phyloP scores from a whole-genome alignment of 2,113 vertebrate genomes.

The Phalacrocorax aristotelis region DNA sequence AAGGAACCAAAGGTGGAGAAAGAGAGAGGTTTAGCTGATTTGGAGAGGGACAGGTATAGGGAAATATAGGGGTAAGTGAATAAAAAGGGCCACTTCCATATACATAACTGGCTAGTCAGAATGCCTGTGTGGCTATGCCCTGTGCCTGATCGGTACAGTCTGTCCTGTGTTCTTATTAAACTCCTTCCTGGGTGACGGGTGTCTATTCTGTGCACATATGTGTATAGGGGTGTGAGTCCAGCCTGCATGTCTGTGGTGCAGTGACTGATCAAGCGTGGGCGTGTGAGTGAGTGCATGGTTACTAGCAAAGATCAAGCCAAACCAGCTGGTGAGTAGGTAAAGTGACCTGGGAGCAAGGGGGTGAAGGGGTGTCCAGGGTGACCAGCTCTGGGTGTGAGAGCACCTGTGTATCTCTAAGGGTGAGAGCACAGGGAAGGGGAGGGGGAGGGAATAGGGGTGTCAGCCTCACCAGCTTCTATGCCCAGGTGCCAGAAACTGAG shows the following conservation, averaged over 20 bases:
- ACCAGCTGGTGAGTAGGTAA: not conserved
- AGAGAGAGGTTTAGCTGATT: not conserved
- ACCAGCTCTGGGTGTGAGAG: not conserved
- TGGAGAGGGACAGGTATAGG: not conserved
- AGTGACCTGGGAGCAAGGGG: not conserved
- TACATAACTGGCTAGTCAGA: not conserved
- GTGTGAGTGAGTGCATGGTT: not conserved
- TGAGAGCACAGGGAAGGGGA: not conserved
- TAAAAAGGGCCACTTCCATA: not conserved
- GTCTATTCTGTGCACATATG: not conserved
- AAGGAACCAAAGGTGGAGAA: not conserved
- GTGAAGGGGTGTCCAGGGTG: not conserved
- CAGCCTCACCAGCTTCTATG: not conserved
- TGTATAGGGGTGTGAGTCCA: not conserved
- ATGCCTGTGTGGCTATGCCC: not conserved
- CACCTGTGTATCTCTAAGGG: not conserved
- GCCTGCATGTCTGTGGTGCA: not conserved
- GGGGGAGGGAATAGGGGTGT: fast-evolving
- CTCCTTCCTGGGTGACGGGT: not conserved
- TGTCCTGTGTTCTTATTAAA: not conserved
- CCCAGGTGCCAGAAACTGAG: not conserved
- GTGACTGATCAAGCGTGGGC: not conserved
- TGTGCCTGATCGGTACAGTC: not conserved
- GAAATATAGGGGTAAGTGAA: not conserved
- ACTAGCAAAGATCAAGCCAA: not conserved